Conservation (phyloP, 2,797 vertebrate species). For the Adrianichthys oophorus region DNA sequence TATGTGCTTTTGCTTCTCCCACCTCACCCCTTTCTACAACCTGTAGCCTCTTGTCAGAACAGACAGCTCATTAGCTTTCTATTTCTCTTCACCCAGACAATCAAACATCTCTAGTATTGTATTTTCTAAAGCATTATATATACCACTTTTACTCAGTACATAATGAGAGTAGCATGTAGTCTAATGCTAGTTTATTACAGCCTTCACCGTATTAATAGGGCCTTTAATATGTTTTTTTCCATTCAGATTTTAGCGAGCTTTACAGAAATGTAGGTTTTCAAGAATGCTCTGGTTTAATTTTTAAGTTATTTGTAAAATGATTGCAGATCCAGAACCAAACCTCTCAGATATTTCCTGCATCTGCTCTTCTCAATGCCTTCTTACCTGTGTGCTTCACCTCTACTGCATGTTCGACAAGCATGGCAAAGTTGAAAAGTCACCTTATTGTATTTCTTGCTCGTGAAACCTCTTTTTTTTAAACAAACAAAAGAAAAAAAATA, state of each 20-base stretch:
- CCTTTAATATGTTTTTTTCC: slow-evolving; percentile 42
- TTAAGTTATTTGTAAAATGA: slow-evolving; percentile 26
- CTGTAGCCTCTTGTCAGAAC: slow-evolving; percentile 66
- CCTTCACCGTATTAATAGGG: slow-evolving; percentile 43
- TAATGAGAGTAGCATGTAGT: slow-evolving; percentile 56
- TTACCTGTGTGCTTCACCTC: slow-evolving; percentile 65
- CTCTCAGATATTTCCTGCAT: slow-evolving; percentile 30
- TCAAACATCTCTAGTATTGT: slow-evolving; percentile 68
- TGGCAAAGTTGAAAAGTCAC: slow-evolving; percentile 64
- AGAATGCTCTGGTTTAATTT: slow-evolving; percentile 22
- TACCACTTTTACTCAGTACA: slow-evolving; percentile 41
- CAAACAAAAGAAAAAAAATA: slow-evolving; percentile 30
- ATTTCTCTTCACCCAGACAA: slow-evolving; percentile 72
- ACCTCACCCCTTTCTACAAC: slow-evolving; percentile 56
- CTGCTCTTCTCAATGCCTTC: slow-evolving; percentile 48
- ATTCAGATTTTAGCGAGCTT: slow-evolving; percentile 34
- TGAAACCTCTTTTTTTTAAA: slow-evolving; percentile 37
- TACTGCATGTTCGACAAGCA: slow-evolving; percentile 74
- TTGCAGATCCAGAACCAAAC: slow-evolving; percentile 40
- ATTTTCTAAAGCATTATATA: slow-evolving; percentile 63
- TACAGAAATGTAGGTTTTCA: slow-evolving; percentile 35
- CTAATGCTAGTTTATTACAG: slow-evolving; percentile 53
- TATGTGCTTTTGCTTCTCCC: slow-evolving; percentile 54
- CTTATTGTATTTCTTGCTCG: slow-evolving; percentile 69
- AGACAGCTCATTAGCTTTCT: slow-evolving; percentile 62